Evolutionary conservation across 92 coral and sea anemone genomes (phyloP).

Genomic region (Parazoanthus atlanticus): DNA sequence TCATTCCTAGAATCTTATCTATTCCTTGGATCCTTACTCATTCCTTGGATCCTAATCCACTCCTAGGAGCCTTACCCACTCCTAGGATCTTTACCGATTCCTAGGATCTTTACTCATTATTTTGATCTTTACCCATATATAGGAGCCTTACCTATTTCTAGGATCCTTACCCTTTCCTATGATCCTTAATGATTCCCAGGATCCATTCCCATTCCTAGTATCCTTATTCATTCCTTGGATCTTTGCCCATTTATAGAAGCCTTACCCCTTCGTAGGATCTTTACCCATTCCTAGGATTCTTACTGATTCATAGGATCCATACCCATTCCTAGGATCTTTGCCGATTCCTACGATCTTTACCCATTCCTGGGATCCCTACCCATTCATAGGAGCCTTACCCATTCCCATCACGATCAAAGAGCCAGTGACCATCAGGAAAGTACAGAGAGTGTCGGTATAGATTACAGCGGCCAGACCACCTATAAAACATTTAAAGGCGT

Average conservation of each 20-base stretch:
- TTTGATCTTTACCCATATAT: no score
- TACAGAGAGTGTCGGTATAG: constrained; percentile 96
- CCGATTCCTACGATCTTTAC: no score
- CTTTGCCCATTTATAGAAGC: no score
- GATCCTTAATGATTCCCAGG: no score
- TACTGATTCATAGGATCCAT: neutral
- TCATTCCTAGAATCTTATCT: constrained; percentile 49
- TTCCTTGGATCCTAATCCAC: no score
- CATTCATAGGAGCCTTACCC: constrained; percentile 34
- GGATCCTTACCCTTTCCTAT: constrained; percentile 69
- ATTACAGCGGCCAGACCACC: constrained; percentile 99
- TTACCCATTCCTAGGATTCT: no score
- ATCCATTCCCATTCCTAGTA: no score
- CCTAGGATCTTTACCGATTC: no score
- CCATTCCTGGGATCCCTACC: neutral
- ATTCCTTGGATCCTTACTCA: constrained; percentile 37
- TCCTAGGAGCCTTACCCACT: no score
- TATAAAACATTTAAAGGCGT: constrained; percentile 25
- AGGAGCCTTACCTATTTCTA: neutral
- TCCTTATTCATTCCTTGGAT: no score
- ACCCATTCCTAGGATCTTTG: neutral
- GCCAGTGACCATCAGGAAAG: constrained; percentile 91
- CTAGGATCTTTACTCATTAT: no score
- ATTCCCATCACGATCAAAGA: constrained; percentile 88
- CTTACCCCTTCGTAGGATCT: no score